phyloP scores from a whole-genome alignment of 2,888 invertebrate genomes.

The Amphimallon solstitiale region DNA sequence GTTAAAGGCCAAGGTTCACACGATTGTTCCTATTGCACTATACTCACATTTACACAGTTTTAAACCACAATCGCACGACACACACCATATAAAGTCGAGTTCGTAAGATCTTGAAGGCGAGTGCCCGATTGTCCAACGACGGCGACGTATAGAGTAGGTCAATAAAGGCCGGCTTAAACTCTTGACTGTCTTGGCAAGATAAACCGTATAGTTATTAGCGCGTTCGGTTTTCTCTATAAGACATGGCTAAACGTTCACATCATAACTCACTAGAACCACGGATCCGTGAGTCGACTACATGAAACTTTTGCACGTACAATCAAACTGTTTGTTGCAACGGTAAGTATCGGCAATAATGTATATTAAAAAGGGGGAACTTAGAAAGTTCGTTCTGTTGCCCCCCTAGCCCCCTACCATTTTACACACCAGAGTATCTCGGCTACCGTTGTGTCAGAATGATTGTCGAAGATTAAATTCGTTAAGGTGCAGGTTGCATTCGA shows the following conservation, averaged over 20 bases:
- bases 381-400: conserved; percentile 52
- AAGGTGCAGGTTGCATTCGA: conserved; percentile 44
- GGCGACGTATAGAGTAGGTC: conserved; percentile 24
- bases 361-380: conserved; percentile 58
- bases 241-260: conserved; percentile 48
- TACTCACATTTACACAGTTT: conserved; percentile 24
- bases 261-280: conserved; percentile 34
- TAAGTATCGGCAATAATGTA: conserved; percentile 49
- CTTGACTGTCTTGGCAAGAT: conserved; percentile 21
- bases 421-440: not conserved
- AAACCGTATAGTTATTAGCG: conserved; percentile 15
- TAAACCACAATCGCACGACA: not conserved
- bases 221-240: conserved; percentile 23
- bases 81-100: conserved; percentile 4
- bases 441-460: not conserved
- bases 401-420: conserved; percentile 40
- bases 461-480: conserved; percentile 13
- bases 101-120: conserved; percentile 28
- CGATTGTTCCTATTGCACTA: conserved; percentile 10
- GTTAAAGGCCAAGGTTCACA: conserved; percentile 50
- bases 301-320: conserved; percentile 10
- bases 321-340: conserved; percentile 9
- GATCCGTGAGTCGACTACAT: conserved; percentile 6
- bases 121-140: conserved; percentile 17
- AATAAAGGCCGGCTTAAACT: conserved; percentile 15